Conservation (phyloP, 2,113 vertebrate genomes). For the Crotophaga sulcirostris region DNA sequence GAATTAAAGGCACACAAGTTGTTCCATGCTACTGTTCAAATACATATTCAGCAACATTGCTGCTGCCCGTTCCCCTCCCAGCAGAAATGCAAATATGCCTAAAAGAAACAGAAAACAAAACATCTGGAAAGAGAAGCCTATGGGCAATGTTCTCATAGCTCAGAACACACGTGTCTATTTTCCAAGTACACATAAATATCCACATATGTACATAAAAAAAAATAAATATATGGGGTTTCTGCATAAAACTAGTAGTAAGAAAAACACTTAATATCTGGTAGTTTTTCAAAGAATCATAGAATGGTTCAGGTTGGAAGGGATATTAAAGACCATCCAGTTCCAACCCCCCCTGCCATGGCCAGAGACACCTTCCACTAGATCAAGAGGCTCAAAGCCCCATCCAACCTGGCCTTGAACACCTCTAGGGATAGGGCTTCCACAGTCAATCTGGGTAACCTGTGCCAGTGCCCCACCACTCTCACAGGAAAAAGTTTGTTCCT, state of each 20-base stretch:
- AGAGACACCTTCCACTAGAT: too few species aligned
- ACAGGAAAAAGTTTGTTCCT: too few species aligned
- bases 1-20: constrained; percentile 22
- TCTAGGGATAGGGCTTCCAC: too few species aligned
- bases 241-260: neutral
- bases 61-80: neutral
- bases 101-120: constrained; percentile 12
- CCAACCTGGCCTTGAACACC: too few species aligned
- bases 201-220: accelerated
- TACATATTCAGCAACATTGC: neutral
- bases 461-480: too few species aligned
- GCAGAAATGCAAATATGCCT: neutral
- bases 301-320: too few species aligned
- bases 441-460: too few species aligned
- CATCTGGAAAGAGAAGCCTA: neutral
- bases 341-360: too few species aligned
- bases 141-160: neutral
- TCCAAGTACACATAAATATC: neutral
- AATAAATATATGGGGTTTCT: accelerated
- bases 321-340: too few species aligned
- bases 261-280: neutral
- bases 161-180: accelerated
- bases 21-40: neutral
- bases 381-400: too few species aligned
- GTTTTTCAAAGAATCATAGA: neutral